Evolutionary conservation across 2,888 invertebrate genomes (phyloP).

Genomic region (Heliconius erato): DNA sequence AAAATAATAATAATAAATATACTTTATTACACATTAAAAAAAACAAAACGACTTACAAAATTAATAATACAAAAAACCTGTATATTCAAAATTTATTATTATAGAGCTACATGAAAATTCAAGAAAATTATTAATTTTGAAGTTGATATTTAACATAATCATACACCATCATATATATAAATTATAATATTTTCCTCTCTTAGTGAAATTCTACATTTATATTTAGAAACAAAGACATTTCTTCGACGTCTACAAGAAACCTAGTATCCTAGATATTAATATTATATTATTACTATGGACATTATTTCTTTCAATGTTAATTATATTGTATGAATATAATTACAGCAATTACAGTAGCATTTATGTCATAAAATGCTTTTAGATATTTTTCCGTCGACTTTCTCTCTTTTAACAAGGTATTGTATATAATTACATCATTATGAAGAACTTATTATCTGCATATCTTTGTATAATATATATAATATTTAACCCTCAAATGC

Average conservation of each 20-base stretch:
- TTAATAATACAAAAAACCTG: too few relatives aligned
- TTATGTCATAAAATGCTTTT: slow-evolving; percentile 9
- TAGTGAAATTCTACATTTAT: background rate
- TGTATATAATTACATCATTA: background rate
- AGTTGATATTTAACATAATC: too few relatives aligned
- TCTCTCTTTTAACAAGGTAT: slow-evolving; percentile 16
- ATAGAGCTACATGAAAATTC: too few relatives aligned
- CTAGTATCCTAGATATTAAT: background rate
- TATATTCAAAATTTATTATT: too few relatives aligned
- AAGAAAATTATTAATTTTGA: too few relatives aligned
- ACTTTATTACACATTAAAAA: too few relatives aligned
- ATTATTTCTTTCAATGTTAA: background rate
- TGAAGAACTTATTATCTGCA: slow-evolving; percentile 3
- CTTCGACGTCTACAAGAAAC: background rate
- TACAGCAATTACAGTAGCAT: background rate
- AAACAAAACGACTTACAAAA: too few relatives aligned
- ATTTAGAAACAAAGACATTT: background rate
- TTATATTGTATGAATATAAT: background rate
- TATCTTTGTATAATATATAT: background rate
- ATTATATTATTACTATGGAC: background rate
- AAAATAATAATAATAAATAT: too few relatives aligned
- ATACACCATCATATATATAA: too few relatives aligned
- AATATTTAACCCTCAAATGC: background rate
- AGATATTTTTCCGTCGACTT: slow-evolving; percentile 13
- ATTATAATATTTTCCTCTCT: background rate